phyloP scores from a whole-genome alignment of 2,113 vertebrate species.

The Gnathonemus echidnorhynchus region DNA sequence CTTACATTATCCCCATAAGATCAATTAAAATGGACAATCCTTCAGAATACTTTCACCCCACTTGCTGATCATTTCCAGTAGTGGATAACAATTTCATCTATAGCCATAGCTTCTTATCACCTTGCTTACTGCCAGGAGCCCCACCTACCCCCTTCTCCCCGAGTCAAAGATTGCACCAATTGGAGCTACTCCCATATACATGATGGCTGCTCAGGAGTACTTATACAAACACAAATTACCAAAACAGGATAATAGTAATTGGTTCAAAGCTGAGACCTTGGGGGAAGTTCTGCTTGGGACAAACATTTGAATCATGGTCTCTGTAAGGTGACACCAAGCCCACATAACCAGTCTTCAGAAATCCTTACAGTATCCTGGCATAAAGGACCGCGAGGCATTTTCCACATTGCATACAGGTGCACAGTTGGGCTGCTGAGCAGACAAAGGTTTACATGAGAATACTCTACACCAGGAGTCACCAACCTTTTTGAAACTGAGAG shows the following conservation, averaged over 20 bases:
- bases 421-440: not conserved
- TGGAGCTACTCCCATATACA: not conserved
- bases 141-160: not conserved
- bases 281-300: not conserved
- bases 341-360: not conserved
- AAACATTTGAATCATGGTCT: not conserved
- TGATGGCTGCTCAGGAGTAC: not conserved
- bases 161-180: not conserved
- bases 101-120: not conserved
- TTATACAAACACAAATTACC: too few species aligned
- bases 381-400: not conserved
- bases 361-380: not conserved
- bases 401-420: not conserved
- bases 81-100: not conserved
- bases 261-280: not conserved
- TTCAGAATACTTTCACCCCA: not conserved
- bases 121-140: not conserved
- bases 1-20: not conserved
- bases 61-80: not conserved
- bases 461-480: not conserved
- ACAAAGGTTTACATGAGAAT: not conserved
- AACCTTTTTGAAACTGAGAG: too few species aligned
- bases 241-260: not conserved
- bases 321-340: not conserved
- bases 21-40: not conserved